phyloP scores from a whole-genome alignment of 2,888 invertebrate genomes.

The Asteroscopus sphinx region DNA sequence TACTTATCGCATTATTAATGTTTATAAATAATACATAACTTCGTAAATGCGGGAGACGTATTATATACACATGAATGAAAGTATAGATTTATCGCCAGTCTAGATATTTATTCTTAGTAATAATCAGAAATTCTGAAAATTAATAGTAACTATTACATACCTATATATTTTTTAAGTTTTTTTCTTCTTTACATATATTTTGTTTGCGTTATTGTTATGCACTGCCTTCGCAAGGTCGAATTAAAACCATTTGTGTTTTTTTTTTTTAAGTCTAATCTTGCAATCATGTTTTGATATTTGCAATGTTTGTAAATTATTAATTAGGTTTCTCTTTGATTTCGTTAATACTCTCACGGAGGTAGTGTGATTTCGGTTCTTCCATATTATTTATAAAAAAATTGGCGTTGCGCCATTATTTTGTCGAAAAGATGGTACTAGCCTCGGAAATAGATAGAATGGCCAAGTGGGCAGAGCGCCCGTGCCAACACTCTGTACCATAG shows the following conservation, averaged over 20 bases:
- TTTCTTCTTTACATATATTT: conserved; percentile 23
- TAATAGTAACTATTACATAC: conserved; percentile 24
- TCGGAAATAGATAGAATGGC: too few species aligned
- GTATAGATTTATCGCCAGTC: conserved; percentile 39
- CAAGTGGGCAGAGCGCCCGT: too few species aligned
- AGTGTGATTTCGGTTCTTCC: conserved; percentile 61
- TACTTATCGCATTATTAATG: conserved; percentile 22
- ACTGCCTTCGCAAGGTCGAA: conserved; percentile 29
- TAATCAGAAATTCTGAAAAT: conserved; percentile 47
- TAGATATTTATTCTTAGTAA: conserved; percentile 59
- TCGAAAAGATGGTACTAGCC: too few species aligned
- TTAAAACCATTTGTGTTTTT: conserved; percentile 10
- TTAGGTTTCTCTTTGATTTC: conserved; percentile 6
- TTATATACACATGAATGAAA: conserved; percentile 49
- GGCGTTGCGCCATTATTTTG: conserved; percentile 35
- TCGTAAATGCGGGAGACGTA: conserved; percentile 15
- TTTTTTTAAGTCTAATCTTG: conserved; percentile 6
- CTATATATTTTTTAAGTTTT: conserved; percentile 35
- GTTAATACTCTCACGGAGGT: conserved; percentile 34
- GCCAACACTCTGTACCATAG: too few species aligned
- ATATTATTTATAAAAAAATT: conserved; percentile 35
- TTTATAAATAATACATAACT: conserved; percentile 6
- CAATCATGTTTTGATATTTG: conserved; percentile 35
- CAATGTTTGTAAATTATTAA: conserved; percentile 37
- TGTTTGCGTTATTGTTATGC: conserved; percentile 45